Evolutionary conservation across 2,113 vertebrate species (phyloP).

Genomic region (Engraulis encrasicolus): DNA sequence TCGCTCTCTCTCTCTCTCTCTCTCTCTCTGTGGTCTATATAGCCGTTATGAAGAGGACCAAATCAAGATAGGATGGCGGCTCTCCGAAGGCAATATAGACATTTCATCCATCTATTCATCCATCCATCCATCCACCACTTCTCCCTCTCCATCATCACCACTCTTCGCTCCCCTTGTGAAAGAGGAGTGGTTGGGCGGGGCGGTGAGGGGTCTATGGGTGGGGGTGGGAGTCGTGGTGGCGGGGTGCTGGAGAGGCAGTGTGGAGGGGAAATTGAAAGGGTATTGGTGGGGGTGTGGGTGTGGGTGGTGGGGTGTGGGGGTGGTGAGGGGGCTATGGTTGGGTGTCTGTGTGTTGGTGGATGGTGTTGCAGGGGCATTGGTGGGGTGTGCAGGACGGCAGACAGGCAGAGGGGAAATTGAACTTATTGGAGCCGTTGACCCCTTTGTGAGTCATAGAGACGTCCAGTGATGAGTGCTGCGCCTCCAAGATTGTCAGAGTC

Average conservation of each 20-base stretch:
- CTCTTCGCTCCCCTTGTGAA: neutral
- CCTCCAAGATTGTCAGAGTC: neutral
- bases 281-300: conserved; percentile 53
- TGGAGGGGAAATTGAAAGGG: conserved; percentile 49
- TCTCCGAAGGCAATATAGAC: conserved; percentile 53
- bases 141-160: neutral
- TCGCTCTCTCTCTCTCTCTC: no score
- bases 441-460: conserved; percentile 55
- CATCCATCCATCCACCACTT: no score
- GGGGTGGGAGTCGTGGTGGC: neutral
- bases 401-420: conserved; percentile 45
- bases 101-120: no score
- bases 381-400: no score
- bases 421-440: conserved; percentile 62
- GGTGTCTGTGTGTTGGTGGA: no score
- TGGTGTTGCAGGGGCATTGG: no score
- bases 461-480: neutral
- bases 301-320: no score
- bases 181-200: neutral
- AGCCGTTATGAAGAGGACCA: conserved; percentile 58
- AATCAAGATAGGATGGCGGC: conserved; percentile 69
- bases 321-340: no score
- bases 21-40: no score
- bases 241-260: no score
- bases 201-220: neutral